Percentiles rank a stretch among this genome's conserved stretches.
phyloP scores from a whole-genome alignment of 2,888 invertebrate genomes.

The Sympetrum striolatum region DNA sequence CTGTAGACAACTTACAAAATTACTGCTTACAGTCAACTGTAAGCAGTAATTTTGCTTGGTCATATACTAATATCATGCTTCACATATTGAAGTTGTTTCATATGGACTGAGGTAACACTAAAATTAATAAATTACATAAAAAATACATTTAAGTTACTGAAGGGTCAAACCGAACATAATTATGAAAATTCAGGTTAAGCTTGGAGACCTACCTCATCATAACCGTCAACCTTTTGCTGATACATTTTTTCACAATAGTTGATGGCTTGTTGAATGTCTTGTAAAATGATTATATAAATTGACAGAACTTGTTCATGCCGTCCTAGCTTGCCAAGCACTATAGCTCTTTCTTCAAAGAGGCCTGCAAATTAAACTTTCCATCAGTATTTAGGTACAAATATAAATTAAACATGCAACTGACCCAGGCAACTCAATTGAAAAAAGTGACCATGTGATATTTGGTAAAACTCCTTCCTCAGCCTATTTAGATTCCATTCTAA shows the following conservation, averaged over 20 bases:
- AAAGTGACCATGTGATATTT: background rate
- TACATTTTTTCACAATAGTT: conserved; percentile 82
- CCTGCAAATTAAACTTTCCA: conserved; percentile 56
- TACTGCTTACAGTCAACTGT: too few relatives aligned
- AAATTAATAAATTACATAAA: too few relatives aligned
- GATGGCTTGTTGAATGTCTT: conserved; percentile 83
- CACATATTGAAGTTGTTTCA: too few relatives aligned
- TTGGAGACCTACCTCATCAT: conserved; percentile 32
- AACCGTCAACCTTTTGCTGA: background rate
- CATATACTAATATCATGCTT: too few relatives aligned
- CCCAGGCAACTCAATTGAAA: background rate
- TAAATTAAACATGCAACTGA: background rate
- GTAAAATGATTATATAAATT: conserved; percentile 87
- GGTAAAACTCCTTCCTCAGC: background rate
- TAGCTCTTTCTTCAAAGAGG: conserved; percentile 90
- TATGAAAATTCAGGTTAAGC: background rate
- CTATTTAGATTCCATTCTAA: too few relatives aligned
- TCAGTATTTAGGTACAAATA: background rate
- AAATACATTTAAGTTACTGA: too few relatives aligned
- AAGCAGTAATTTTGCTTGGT: too few relatives aligned
- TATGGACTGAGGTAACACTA: too few relatives aligned
- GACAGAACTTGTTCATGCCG: conserved; percentile 91
- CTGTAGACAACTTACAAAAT: too few relatives aligned
- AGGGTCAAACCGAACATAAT: too few relatives aligned
- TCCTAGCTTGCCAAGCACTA: conserved; percentile 90